Conservation (phyloP, 2,797 vertebrate genomes). For the Leptatherina wallacei region DNA sequence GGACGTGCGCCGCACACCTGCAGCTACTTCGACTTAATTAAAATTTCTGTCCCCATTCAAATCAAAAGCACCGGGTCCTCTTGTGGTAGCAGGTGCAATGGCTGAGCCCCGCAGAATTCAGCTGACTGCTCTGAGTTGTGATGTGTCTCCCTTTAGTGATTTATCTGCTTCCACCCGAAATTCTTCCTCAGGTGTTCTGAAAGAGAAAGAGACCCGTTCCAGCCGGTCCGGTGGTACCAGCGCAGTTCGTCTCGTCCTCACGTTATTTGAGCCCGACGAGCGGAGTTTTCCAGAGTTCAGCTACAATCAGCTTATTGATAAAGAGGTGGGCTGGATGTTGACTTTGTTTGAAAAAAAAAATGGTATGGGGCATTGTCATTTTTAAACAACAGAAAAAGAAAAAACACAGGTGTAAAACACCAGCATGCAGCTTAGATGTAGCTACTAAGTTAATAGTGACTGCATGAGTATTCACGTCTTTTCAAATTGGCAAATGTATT, state of each 20-base stretch:
- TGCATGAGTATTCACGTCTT: too few species aligned
- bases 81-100: conserved; percentile 69
- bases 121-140: conserved; percentile 80
- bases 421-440: too few species aligned
- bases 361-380: neutral
- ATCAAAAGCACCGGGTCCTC: neutral
- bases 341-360: neutral
- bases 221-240: conserved; percentile 28
- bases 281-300: conserved; percentile 90
- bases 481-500: too few species aligned
- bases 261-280: conserved; percentile 89
- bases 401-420: neutral
- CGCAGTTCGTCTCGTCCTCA: conserved; percentile 82
- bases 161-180: conserved; percentile 40
- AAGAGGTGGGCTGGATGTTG: conserved; percentile 59
- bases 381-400: neutral
- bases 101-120: conserved; percentile 87
- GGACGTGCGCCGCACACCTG: conserved; percentile 47
- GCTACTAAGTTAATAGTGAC: too few species aligned
- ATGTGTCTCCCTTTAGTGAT: conserved; percentile 61
- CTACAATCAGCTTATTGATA: conserved; percentile 87
- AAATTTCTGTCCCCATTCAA: neutral
- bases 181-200: neutral
- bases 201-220: neutral
- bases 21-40: conserved; percentile 24